Conservation (phyloP, 2,113 vertebrate species). For the Pagrus major region DNA sequence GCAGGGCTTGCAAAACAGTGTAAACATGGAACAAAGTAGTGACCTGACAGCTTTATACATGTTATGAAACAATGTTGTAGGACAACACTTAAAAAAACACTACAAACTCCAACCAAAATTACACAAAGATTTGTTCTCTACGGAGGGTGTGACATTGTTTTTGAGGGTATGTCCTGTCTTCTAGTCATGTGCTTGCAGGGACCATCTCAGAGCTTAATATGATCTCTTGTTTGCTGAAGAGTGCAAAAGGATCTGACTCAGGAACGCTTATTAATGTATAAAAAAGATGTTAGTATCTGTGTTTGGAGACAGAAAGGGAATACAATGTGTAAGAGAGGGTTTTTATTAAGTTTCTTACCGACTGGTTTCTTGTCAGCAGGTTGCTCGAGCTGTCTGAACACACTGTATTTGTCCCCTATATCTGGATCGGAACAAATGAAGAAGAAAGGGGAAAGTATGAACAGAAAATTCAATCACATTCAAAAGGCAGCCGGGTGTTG, state of each 20-base stretch:
- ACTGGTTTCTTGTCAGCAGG: conserved; percentile 90
- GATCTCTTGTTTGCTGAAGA: not conserved
- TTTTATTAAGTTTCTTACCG: conserved; percentile 86
- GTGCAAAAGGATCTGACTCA: not conserved
- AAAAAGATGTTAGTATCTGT: not conserved
- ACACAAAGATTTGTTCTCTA: not conserved
- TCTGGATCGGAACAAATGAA: conserved; percentile 81
- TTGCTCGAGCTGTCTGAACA: conserved; percentile 93
- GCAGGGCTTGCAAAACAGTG: conserved; percentile 29
- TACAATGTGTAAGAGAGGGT: not conserved
- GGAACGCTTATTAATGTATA: not conserved
- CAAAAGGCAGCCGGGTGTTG: not conserved
- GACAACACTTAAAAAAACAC: no score
- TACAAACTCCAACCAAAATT: not conserved
- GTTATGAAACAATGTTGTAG: conserved; percentile 19
- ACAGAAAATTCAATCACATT: conserved; percentile 21
- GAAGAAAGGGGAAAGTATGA: not conserved
- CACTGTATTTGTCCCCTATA: conserved; percentile 94
- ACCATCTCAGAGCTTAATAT: conserved; percentile 32
- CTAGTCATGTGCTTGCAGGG: conserved; percentile 9
- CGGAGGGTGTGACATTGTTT: not conserved
- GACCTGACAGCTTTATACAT: conserved; percentile 20
- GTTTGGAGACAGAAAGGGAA: not conserved
- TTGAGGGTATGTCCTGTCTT: conserved; percentile 15
- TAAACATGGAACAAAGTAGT: conserved; percentile 46